Conservation (phyloP, 2,888 invertebrate species). For the Eristalis intricaria region DNA sequence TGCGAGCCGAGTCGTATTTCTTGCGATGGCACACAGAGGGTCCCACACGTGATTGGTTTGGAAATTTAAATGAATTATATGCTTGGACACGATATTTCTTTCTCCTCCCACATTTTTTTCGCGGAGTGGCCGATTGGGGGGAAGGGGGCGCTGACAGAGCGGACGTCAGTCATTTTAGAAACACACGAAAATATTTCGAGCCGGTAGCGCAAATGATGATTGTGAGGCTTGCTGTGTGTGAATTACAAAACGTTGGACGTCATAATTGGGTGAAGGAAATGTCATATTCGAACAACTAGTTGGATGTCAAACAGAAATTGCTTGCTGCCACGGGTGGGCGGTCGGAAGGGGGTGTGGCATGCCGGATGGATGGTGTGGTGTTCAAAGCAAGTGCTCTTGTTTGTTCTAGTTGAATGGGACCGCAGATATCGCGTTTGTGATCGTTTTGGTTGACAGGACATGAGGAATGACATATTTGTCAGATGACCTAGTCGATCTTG, state of each 20-base stretch:
- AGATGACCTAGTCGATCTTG: neutral
- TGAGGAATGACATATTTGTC: neutral
- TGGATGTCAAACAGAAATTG: conserved; percentile 15
- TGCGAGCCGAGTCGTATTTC: conserved; percentile 36
- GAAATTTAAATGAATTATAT: conserved; percentile 65
- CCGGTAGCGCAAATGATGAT: conserved; percentile 37
- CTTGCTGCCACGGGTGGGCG: neutral
- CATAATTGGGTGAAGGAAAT: conserved; percentile 44
- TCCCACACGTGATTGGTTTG: conserved; percentile 66
- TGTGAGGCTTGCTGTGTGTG: conserved; percentile 2
- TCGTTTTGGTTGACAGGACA: conserved; percentile 22
- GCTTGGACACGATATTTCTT: conserved; percentile 52
- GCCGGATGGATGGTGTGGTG: neutral
- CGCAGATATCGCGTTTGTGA: conserved; percentile 11
- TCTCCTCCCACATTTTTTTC: conserved; percentile 53
- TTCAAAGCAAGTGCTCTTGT: neutral
- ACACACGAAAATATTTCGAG: conserved; percentile 19
- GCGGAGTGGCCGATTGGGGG: neutral
- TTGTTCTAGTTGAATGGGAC: conserved; percentile 22
- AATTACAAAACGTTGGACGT: conserved; percentile 42
- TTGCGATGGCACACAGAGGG: conserved; percentile 44
- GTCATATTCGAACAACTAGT: conserved; percentile 2
- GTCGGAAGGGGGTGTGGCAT: neutral
- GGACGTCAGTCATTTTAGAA: conserved; percentile 59
- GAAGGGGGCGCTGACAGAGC: neutral